Evolutionary conservation across 2,113 vertebrate species (phyloP).

Genomic region (Desmodus rotundus): DNA sequence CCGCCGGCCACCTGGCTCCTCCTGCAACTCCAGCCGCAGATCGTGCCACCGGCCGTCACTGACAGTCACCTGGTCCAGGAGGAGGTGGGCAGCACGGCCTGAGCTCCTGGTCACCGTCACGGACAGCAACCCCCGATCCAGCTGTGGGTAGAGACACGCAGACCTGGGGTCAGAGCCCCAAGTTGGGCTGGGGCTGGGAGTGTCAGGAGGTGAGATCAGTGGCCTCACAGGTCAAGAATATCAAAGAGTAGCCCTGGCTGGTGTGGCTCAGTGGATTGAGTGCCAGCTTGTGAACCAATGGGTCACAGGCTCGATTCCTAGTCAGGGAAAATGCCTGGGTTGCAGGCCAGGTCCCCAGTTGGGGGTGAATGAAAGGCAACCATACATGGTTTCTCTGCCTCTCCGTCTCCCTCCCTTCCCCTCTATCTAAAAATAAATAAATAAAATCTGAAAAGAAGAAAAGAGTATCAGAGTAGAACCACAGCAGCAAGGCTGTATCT

Average conservation of each 20-base stretch:
- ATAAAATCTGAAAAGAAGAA: no score
- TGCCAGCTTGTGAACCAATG: no score
- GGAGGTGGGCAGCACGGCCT: conserved; percentile 85
- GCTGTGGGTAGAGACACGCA: conserved; percentile 78
- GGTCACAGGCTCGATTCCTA: no score
- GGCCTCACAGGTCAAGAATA: neutral
- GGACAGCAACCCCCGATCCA: conserved; percentile 90
- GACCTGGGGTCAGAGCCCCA: conserved; percentile 17
- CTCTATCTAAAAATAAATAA: no score
- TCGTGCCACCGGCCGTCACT: conserved; percentile 96
- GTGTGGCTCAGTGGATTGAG: no score
- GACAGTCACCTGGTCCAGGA: conserved; percentile 92
- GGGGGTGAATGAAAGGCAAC: no score
- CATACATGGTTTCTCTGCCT: no score
- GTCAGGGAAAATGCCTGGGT: no score
- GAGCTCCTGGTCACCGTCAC: conserved; percentile 89
- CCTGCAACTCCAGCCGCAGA: conserved; percentile 93
- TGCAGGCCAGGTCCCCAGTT: no score
- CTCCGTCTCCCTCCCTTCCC: no score
- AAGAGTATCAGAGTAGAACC: neutral
- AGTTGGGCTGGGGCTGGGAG: neutral
- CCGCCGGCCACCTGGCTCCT: conserved; percentile 88
- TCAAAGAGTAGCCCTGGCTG: no score
- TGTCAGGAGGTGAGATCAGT: neutral
- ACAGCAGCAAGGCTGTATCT: conserved; percentile 75